Percentiles rank a stretch among this genome's conserved stretches.
phyloP scores from a whole-genome alignment of 2,113 vertebrate genomes.

The Serilophus lunatus region DNA sequence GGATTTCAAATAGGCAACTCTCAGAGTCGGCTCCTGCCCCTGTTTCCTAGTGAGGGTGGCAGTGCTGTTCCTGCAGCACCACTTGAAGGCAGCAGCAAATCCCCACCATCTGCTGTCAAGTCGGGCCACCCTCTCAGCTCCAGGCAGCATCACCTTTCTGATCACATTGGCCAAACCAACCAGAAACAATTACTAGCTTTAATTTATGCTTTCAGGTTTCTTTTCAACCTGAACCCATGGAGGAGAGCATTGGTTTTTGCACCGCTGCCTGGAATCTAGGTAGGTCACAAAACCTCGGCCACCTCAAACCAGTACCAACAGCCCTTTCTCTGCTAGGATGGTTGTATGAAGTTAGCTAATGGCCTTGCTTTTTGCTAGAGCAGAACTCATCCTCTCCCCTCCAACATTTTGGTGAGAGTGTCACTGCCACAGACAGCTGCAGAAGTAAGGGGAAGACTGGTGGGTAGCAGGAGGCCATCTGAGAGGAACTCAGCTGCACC shows the following conservation, averaged over 20 bases:
- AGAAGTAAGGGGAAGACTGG: neutral
- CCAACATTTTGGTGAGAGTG: neutral
- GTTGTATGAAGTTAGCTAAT: neutral
- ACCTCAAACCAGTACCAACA: neutral
- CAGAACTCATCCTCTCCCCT: neutral
- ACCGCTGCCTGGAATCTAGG: neutral
- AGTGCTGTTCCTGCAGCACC: neutral
- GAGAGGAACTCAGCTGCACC: neutral
- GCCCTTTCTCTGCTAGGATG: neutral
- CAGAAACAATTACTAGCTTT: neutral
- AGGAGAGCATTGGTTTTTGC: neutral
- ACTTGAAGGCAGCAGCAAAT: accelerated
- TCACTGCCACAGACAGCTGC: neutral
- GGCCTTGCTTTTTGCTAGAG: neutral
- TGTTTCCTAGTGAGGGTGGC: accelerated
- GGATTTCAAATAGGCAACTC: neutral
- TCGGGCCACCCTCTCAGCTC: accelerated
- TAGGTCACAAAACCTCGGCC: neutral
- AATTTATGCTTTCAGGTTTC: neutral
- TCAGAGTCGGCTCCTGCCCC: neutral
- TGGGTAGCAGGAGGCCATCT: neutral
- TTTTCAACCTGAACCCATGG: neutral
- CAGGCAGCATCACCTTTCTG: neutral
- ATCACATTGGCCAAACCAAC: neutral
- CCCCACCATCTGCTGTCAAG: accelerated